Evolutionary conservation across 2,888 invertebrate species (phyloP), one percentile per base, ranked within the genome.

Genomic region (Crematogaster levior): DNA sequence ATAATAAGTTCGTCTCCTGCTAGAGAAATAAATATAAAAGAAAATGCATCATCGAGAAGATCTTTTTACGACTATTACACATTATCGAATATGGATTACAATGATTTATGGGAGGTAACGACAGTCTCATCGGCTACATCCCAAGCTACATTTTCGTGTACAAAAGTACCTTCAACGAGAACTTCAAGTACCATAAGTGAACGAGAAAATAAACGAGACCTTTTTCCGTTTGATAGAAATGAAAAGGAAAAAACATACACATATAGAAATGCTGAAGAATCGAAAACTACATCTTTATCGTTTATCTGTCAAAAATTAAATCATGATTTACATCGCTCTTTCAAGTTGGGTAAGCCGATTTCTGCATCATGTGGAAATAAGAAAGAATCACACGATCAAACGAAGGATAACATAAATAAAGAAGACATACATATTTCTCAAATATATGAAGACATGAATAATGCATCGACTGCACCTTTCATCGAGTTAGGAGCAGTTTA

Each of bases 401-500:
- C 15, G 18, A 12, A 63, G 7, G 48, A 18, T n/a, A 51, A 75
- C 6, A 34, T 65, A n/a, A 65, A 9, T 51, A 15, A 30, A 15
- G 10, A 7, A 46, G n/a, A 27, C 15, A 24, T 15, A 24, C n/a
- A 5, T n/a, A n/a, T n/a, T 65, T 21, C 37, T 65, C 30, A 60
- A 5, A 51, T 27, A 7, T 34, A 15, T 40, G 27, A 58, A 43
- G 73, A 61, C 4, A 34, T 30, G 0, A 77, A 46, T 34, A 48
- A 56, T 3, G n/a, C 24, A 12, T 56, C 6, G 10, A 18, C 18
- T 12, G 51, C 56, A 0, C 82, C 75, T 0, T 65, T 82, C 1
- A 4, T 88, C 7, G 91, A 92, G 51, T 37, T 91, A 27, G 82
- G 84, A 15, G 89, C 90, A 6, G 51, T 89, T 15, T 74, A 82